A percentile compares a stretch with the other conserved stretches of the same genome.
phyloP scores from a whole-genome alignment of 2,113 vertebrate species.

The Mirounga angustirostris region DNA sequence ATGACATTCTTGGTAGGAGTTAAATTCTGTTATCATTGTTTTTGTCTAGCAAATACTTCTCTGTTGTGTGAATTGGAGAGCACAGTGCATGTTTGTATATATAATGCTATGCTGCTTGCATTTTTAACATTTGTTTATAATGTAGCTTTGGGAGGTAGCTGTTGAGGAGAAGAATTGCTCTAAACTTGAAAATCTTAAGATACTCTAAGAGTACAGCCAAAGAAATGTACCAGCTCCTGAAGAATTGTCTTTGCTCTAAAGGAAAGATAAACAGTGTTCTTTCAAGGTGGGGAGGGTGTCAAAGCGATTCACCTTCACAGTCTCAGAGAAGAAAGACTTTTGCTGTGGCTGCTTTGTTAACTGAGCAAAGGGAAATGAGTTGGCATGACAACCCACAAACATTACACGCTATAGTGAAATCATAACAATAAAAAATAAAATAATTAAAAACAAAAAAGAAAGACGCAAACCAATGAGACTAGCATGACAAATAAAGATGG shows the following conservation, averaged over 20 bases:
- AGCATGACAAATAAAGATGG: not conserved
- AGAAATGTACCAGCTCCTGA: not conserved
- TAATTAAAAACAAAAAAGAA: not conserved
- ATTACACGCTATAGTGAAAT: not conserved
- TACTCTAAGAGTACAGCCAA: not conserved
- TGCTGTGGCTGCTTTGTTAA: not conserved
- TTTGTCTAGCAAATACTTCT: not conserved
- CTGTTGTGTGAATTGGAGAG: not conserved
- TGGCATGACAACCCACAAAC: not conserved
- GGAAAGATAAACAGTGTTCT: conserved; percentile 44
- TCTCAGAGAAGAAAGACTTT: not conserved
- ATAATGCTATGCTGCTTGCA: not conserved
- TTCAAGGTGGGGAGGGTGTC: not conserved
- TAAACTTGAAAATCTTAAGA: conserved; percentile 55
- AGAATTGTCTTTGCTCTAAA: not conserved
- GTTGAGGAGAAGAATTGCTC: not conserved
- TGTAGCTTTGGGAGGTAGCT: conserved; percentile 52
- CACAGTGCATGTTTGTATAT: not conserved
- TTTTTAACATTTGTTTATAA: conserved; percentile 38
- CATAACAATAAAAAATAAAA: not conserved
- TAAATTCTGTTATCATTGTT: not conserved
- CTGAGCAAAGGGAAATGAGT: not conserved
- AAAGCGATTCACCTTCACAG: not conserved
- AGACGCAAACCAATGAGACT: not conserved
- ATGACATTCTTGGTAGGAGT: conserved; percentile 22